phyloP scores from a whole-genome alignment of 2,888 invertebrate species.

The Andrena fulva region DNA sequence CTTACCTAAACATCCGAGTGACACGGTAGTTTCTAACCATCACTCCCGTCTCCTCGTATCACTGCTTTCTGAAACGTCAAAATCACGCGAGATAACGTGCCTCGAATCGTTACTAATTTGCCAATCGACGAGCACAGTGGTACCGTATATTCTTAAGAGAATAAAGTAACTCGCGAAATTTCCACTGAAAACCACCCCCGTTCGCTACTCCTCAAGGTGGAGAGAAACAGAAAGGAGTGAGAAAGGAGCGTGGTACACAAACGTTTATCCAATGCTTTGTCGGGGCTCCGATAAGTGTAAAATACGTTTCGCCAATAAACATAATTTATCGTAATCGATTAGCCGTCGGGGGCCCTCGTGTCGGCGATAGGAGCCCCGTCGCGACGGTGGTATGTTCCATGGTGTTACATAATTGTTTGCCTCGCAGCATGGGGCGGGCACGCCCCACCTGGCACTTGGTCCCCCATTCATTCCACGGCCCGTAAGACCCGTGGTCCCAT shows the following conservation, averaged over 20 bases:
- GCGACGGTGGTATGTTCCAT: constrained; percentile 65
- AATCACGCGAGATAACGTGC: constrained; percentile 6
- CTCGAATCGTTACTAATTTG: neutral
- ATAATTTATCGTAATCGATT: constrained; percentile 46
- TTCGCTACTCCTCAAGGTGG: neutral
- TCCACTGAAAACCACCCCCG: no score
- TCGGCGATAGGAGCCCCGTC: constrained; percentile 53
- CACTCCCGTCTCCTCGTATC: constrained; percentile 64
- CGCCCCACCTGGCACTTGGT: constrained; percentile 80
- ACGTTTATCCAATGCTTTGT: constrained; percentile 10
- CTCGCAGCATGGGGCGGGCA: constrained; percentile 75
- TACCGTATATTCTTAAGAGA: no score
- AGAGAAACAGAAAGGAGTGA: neutral
- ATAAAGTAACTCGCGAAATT: no score
- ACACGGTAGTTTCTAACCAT: constrained; percentile 76
- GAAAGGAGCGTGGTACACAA: neutral
- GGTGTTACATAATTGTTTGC: constrained; percentile 81
- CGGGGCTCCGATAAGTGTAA: constrained; percentile 4
- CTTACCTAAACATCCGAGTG: constrained; percentile 84
- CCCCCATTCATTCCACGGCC: constrained; percentile 73
- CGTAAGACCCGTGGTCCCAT: constrained; percentile 57
- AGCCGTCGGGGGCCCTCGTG: constrained; percentile 23
- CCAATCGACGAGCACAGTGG: neutral
- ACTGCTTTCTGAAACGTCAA: constrained; percentile 58
- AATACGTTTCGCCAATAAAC: constrained; percentile 34